phyloP scores from a whole-genome alignment of 2,888 invertebrate genomes.

The Pogonocherus hispidulus region DNA sequence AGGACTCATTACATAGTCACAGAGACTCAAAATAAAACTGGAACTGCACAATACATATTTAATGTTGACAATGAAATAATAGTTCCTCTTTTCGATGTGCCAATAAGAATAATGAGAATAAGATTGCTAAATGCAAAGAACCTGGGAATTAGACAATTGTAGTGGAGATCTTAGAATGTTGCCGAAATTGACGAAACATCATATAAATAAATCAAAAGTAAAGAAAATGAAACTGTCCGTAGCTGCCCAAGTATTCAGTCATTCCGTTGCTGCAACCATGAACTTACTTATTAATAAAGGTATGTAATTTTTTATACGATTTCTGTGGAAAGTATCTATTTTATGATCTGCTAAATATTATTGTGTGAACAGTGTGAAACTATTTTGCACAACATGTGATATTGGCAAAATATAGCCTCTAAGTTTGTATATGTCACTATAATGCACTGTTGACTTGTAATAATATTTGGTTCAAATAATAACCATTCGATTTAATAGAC shows the following conservation, averaged over 20 bases:
- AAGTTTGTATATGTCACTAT: no score
- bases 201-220: constrained; percentile 26
- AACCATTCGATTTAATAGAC: no score
- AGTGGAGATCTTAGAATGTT: constrained; percentile 10
- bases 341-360: no score
- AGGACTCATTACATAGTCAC: constrained; percentile 13
- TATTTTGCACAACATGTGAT: no score
- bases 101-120: no score
- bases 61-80: constrained; percentile 24
- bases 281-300: constrained; percentile 1
- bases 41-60: constrained; percentile 19
- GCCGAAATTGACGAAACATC: constrained; percentile 32
- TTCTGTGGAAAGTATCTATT: no score
- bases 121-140: no score
- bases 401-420: no score
- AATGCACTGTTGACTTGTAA: no score
- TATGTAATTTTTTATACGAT: neutral
- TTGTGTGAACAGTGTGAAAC: no score
- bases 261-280: constrained; percentile 1
- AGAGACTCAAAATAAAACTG: constrained; percentile 8
- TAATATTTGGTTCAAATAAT: neutral
- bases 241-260: constrained; percentile 12
- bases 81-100: constrained; percentile 36
- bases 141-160: constrained; percentile 26
- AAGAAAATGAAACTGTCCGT: constrained; percentile 27